Base-by-base conservation (phyloP, 2,888 invertebrate genomes). In the Germaria angustata region DNA sequence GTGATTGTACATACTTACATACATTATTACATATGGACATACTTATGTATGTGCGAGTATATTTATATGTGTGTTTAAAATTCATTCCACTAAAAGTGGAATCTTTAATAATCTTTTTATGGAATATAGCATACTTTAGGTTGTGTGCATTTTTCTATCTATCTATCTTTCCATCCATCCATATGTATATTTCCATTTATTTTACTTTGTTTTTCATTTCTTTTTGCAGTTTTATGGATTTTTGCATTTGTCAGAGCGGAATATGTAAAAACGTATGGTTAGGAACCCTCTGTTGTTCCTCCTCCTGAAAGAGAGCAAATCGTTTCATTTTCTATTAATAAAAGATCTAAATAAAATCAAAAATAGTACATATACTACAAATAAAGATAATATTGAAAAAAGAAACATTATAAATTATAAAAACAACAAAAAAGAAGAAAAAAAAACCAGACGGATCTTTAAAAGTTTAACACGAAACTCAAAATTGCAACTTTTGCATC, bases 181-280 rank as follows among this genome's bases (percentile, higher is more conserved):
- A 36, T 59, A 7, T 28, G 22, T 69, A 76, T 46, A 63, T 69
- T 59, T 79, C 13, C 57, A 65, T 71, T 80, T 61, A 68, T 65
- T 51, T 63, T 59, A 59, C 46, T 32, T 71, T 9, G 1, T 68
- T 9, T 87, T 83, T 85, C 63, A 79, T 84, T 84, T 84, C 84
- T 87, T 86, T 86, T 89, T 89, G 87, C 89, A 89, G 89, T 89
- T 88, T 79, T 87, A 88, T 88, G 87, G 88, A 88, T 88, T 88
- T 88, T 88, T 88, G 88, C 88, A 88, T 88, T 85, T 87, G 87
- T 84, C 85, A 73, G 84, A 49, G 57, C 68, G 86, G 86, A 89
- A 87, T 87, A 88, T 89, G 88, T 89, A 88, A 88, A 87, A 86
- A 82, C 85, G 85, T 69, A 82, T 84, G 81, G 65, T 84, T 80